A percentile compares a stretch with the other conserved stretches of the same genome.
Conservation (phyloP, 2,888 invertebrate genomes). For the Drosophila barbarae region DNA sequence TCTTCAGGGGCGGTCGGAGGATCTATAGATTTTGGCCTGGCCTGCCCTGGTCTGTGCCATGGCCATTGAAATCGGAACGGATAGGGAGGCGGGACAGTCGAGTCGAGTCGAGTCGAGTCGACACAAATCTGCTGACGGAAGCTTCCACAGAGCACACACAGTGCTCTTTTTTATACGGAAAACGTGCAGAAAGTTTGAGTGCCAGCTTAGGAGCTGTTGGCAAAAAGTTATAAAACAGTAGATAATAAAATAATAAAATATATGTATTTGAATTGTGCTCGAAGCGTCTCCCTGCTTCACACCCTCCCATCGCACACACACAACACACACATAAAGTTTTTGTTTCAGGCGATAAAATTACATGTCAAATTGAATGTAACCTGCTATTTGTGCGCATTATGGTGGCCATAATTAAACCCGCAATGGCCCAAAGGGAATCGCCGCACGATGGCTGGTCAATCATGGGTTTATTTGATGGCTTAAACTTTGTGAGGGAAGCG, state of each 20-base stretch:
- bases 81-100: slow-evolving; percentile 12
- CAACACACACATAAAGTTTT: slow-evolving; percentile 44
- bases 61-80: slow-evolving; percentile 8
- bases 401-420: slow-evolving; percentile 64
- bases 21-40: slow-evolving; percentile 19
- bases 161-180: slow-evolving; percentile 73
- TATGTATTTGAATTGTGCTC: slow-evolving; percentile 69
- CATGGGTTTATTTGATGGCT: slow-evolving; percentile 66
- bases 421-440: slow-evolving; percentile 29
- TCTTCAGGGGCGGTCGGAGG: slow-evolving; percentile 40
- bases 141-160: slow-evolving; percentile 45
- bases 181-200: slow-evolving; percentile 76
- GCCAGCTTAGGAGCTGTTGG: slow-evolving; percentile 62
- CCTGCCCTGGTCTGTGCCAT: slow-evolving; percentile 6
- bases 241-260: slow-evolving; percentile 73
- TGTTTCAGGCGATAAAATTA: slow-evolving; percentile 66
- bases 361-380: slow-evolving; percentile 73
- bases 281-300: slow-evolving; percentile 39
- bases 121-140: slow-evolving; percentile 72
- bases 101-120: slow-evolving; percentile 35
- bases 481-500: slow-evolving; percentile 42
- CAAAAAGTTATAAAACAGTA: slow-evolving; percentile 70
- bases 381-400: slow-evolving; percentile 70
- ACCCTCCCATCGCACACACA: slow-evolving; percentile 7
- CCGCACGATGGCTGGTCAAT: slow-evolving; percentile 65